Conservation (phyloP, 2,797 vertebrate genomes). For the Gallinago stenura region DNA sequence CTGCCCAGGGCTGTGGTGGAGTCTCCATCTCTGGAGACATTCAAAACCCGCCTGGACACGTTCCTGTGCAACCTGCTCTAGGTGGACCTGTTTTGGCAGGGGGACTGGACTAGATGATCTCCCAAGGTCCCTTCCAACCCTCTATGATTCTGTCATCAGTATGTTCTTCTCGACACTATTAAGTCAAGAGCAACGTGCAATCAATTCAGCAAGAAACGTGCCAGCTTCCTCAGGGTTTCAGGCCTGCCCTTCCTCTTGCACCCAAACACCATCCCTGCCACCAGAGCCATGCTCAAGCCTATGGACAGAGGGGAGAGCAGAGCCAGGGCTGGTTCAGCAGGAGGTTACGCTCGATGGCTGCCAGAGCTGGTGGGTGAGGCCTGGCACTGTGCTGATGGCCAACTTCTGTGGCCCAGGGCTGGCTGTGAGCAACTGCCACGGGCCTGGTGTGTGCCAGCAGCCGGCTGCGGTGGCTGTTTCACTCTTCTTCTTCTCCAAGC, state of each 20-base stretch:
- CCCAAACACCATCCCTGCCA: neutral
- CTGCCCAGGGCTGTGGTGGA: no score
- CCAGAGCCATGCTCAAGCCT: accelerated
- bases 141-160: no score
- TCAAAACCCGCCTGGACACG: no score
- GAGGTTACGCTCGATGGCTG: no score
- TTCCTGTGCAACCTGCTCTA: no score
- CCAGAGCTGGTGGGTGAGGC: neutral
- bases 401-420: neutral
- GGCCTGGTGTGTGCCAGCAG: no score
- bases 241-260: neutral
- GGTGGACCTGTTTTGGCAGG: no score
- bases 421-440: accelerated
- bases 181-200: neutral
- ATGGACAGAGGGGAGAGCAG: neutral
- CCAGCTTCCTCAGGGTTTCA: neutral
- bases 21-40: no score
- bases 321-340: accelerated
- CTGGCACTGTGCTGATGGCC: neutral
- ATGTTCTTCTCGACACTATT: neutral
- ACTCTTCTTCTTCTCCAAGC: no score
- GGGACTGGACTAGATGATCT: no score
- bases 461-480: neutral
- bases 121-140: no score
- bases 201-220: neutral